Evolutionary conservation across 2,113 vertebrate species (phyloP).

Genomic region (Toxotes chatareus): DNA sequence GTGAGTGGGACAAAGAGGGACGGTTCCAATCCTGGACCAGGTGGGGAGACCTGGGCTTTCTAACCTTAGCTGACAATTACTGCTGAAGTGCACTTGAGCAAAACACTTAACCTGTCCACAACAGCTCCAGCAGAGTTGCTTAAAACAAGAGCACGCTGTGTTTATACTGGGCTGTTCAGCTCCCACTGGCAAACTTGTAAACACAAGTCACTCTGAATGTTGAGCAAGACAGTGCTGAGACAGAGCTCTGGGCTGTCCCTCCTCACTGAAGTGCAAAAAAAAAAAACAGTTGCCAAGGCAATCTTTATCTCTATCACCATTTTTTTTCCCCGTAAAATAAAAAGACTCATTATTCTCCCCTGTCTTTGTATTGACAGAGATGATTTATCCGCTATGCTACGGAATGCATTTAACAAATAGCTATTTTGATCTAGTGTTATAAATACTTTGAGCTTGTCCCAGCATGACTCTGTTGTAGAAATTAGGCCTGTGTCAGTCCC

Average conservation of each 20-base stretch:
- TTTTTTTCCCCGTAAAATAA: background rate
- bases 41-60: constrained; percentile 28
- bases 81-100: constrained; percentile 14
- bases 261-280: background rate
- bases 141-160: constrained; percentile 18
- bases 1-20: background rate
- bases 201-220: constrained; percentile 27
- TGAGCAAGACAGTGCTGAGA: constrained; percentile 2
- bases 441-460: constrained; percentile 51
- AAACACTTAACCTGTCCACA: constrained; percentile 13
- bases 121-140: constrained; percentile 4
- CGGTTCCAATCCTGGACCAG: background rate
- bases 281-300: constrained; percentile 19
- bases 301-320: background rate
- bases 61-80: constrained; percentile 23
- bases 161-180: background rate
- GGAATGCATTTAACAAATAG: constrained; percentile 53
- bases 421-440: constrained; percentile 52
- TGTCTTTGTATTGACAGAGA: constrained; percentile 25
- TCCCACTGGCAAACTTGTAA: constrained; percentile 25
- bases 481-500: constrained; percentile 28
- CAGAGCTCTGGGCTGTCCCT: constrained; percentile 1
- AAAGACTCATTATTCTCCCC: background rate
- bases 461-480: constrained; percentile 16
- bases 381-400: constrained; percentile 37